Base-by-base conservation (phyloP, 1,140 invertebrate genomes). In the Plodia interpunctella region DNA sequence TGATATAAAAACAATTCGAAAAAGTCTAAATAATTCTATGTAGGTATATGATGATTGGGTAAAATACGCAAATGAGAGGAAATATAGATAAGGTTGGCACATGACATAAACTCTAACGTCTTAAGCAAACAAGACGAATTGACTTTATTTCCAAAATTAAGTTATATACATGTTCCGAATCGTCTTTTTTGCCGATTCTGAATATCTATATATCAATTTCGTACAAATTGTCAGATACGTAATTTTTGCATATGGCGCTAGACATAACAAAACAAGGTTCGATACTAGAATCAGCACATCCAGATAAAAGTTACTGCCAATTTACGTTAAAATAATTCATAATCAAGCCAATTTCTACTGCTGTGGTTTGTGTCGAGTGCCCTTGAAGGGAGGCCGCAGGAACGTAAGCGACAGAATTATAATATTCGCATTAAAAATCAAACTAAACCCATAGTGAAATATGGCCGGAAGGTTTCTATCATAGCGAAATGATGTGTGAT, bases 231-330 rank as follows among this genome's bases (percentile, higher is more conserved):
- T n/a, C n/a, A n/a, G n/a, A n/a, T n/a, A n/a, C n/a, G n/a, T n/a
- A n/a, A n/a, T n/a, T n/a, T n/a, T n/a, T n/a, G n/a, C n/a, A n/a
- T n/a, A n/a, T n/a, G n/a, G n/a, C n/a, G n/a, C n/a, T n/a, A n/a
- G n/a, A 20, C 49, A 50, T 57, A 57, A 49, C 56, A 51, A 59
- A 59, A 17, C 15, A 59, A 53, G 49, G 20, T 21, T 59, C 50
- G 28, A 44, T 57, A 57, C 44, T 49, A 21, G 55, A 11, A 38
- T 30, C 56, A 51, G 56, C 56, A 57, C 56, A 57, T 57, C 49
- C 21, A 57, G 51, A 59, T 49, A 53, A 19, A 32, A 15, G 18
- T 63, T 57, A 63, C 57, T 66, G 74, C 74, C 74, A 75, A 77
- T 72, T 55, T n/a, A 44, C n/a, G 5, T n/a, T 5, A 74, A 73